Base-by-base conservation (phyloP, 2,888 invertebrate species). In the Cistogaster globosa region DNA sequence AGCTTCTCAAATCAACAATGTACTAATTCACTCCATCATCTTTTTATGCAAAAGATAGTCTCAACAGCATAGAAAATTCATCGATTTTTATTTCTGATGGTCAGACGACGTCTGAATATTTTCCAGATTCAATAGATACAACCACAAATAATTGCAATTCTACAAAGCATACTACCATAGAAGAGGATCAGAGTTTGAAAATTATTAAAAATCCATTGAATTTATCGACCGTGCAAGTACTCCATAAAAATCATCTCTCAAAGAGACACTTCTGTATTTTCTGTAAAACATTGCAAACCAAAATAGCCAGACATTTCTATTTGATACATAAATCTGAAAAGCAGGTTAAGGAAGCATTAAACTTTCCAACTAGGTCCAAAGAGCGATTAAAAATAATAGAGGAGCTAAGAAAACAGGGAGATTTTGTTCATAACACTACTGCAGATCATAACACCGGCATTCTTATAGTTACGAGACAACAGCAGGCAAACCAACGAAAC, bases 361-460 rank as follows among this genome's bases (percentile, higher is more conserved):
- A n/a, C n/a, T 36, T 60, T 6, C 60, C 36, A 12, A 60, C 7
- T 32, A 16, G 11, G n/a, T 36, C 36, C 5, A 36, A 36, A 36
- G 60, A 60, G 16, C 36, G 60, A 16, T 38, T 36, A 60, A 32
- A 36, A 32, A 36, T 60, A 36, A 36, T 60, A n/a, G 60, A 32
- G 8, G 60, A 60, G 36, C 36, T 60, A n/a, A 36, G 60, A 38
- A 60, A 60, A 60, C 36, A 60, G 36, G 36, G 60, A 16, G 60
- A 60, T 36, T 60, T 60, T 60, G 26, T 26, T 26, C 26, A 26
- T 26, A 26, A 26, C 26, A 26, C 53, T 53, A 20, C 53, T 18
- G n/a, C 7, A 7, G 53, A 53, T 5, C 12, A 53, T 20, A 53
- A 53, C 12, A 53, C n/a, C 12, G 53, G 53, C 7, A 20, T 53